Percentiles rank a stretch among this genome's conserved stretches.
Evolutionary conservation across 1,140 invertebrate species (phyloP).

Genomic region (Ips nitidus): DNA sequence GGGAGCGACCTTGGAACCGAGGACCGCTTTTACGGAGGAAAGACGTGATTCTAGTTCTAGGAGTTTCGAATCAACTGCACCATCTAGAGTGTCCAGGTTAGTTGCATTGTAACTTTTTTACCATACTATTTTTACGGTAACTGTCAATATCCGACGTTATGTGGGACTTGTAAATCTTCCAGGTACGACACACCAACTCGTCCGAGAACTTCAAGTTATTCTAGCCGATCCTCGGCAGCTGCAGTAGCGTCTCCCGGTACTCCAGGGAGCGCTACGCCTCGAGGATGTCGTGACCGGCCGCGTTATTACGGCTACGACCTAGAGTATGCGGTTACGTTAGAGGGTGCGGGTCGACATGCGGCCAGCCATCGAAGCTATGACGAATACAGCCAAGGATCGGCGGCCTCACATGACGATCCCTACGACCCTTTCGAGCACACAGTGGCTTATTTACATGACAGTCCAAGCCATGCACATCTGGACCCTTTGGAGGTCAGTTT

Average conservation of each 20-base stretch:
- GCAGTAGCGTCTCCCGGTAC: conserved; percentile 49
- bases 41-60: conserved; percentile 50
- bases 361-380: conserved; percentile 61
- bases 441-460: conserved; percentile 33
- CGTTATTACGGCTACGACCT: conserved; percentile 52
- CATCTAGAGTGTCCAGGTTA: conserved; percentile 48
- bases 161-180: not conserved
- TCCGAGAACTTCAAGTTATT: conserved; percentile 58
- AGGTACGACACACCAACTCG: conserved; percentile 54
- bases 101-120: not conserved
- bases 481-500: conserved; percentile 40
- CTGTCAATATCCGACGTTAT: not conserved
- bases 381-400: conserved; percentile 66
- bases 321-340: conserved; percentile 44
- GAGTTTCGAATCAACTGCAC: conserved; percentile 53
- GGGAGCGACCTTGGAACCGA: conserved; percentile 55
- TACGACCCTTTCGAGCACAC: conserved; percentile 55
- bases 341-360: conserved; percentile 17
- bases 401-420: conserved; percentile 62
- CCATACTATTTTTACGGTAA: not conserved
- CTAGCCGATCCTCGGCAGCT: conserved; percentile 47
- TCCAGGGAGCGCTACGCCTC: conserved; percentile 45
- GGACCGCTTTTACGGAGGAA: conserved; percentile 52
- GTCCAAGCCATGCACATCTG: conserved; percentile 40
- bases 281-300: conserved; percentile 45